phyloP scores from a whole-genome alignment of 2,113 vertebrate genomes.

The Epinephelus moara region DNA sequence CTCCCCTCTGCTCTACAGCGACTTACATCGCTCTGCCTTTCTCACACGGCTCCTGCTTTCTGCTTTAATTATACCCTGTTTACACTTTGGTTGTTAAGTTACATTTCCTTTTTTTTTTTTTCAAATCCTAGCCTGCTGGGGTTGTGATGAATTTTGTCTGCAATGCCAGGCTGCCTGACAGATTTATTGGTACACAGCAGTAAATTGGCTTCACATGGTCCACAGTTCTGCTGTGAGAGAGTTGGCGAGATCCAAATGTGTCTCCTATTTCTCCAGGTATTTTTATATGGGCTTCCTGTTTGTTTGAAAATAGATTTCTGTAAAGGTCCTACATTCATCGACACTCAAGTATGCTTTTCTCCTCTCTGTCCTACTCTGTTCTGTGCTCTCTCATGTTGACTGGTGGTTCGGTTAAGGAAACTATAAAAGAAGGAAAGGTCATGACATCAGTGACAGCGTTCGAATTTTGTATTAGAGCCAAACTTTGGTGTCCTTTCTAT shows the following conservation, averaged over 20 bases:
- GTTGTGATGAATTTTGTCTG: conserved; percentile 26
- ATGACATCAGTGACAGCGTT: too few species aligned
- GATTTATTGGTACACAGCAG: conserved; percentile 35
- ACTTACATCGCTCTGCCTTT: conserved; percentile 2
- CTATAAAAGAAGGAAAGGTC: too few species aligned
- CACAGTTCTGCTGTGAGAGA: conserved; percentile 7
- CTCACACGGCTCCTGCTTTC: not conserved
- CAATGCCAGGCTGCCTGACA: conserved; percentile 31
- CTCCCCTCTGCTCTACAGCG: not conserved
- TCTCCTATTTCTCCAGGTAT: conserved; percentile 28
- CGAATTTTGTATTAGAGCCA: too few species aligned
- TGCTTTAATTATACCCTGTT: conserved; percentile 18
- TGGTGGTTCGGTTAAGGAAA: too few species aligned
- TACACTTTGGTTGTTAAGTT: conserved; percentile 13
- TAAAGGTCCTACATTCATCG: not conserved
- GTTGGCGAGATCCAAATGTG: conserved; percentile 17
- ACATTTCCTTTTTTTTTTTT: conserved; percentile 6
- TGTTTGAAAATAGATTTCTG: conserved; percentile 20
- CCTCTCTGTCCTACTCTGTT: too few species aligned
- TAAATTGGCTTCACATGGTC: conserved; percentile 28
- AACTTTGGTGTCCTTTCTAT: too few species aligned
- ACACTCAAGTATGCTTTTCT: not conserved
- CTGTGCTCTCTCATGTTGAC: too few species aligned
- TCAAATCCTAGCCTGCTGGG: conserved; percentile 20
- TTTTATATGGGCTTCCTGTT: conserved; percentile 31